phyloP scores from a whole-genome alignment of 1,140 invertebrate genomes.

The Camponotus vicinus region DNA sequence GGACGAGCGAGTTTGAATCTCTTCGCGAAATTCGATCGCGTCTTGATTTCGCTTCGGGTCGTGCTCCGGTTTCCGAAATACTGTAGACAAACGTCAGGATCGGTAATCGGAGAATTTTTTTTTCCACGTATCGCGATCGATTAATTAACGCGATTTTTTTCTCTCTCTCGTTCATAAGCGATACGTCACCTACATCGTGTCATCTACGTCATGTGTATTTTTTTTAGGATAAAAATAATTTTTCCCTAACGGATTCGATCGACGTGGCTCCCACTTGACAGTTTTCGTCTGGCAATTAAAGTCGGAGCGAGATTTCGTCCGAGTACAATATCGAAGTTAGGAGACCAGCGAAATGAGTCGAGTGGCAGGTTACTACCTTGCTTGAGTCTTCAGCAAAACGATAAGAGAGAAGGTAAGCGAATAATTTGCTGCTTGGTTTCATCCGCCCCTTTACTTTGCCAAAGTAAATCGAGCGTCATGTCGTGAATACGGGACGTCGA shows the following conservation, averaged over 20 bases:
- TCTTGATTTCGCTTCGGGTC: not conserved
- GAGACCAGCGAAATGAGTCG: not conserved
- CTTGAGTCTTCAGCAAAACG: not conserved
- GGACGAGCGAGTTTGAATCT: conserved; percentile 32
- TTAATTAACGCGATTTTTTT: not conserved
- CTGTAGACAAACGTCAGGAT: too few relatives aligned
- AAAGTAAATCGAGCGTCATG: too few relatives aligned
- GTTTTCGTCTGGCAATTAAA: not conserved
- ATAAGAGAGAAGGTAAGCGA: conserved; percentile 25
- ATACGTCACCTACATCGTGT: not conserved
- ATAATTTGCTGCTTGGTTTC: conserved; percentile 23
- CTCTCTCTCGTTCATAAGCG: too few relatives aligned
- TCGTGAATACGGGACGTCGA: too few relatives aligned
- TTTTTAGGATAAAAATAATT: not conserved
- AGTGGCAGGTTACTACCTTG: conserved; percentile 6
- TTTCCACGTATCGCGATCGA: not conserved
- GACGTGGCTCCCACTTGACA: not conserved
- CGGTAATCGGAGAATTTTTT: not conserved
- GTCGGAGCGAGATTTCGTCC: not conserved
- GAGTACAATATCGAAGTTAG: not conserved
- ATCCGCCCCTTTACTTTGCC: not conserved
- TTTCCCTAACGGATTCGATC: not conserved
- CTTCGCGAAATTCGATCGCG: not conserved
- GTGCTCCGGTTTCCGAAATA: too few relatives aligned
- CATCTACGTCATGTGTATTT: not conserved